phyloP scores from a whole-genome alignment of 2,888 invertebrate genomes.

The Latheticus oryzae region DNA sequence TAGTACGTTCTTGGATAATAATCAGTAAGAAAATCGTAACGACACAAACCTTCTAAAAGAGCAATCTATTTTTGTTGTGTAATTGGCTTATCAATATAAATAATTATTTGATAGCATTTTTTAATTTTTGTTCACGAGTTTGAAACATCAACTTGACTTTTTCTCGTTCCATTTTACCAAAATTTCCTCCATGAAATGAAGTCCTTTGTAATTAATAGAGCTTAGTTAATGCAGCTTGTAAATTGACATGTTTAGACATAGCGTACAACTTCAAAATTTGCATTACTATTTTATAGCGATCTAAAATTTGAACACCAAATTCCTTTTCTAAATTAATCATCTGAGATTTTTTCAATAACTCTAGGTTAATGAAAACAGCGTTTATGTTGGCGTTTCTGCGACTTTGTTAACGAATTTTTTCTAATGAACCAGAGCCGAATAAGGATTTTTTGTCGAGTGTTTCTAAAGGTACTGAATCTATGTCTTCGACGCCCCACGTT shows the following conservation, averaged over 20 bases:
- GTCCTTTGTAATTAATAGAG: conserved; percentile 79
- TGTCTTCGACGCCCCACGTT: conserved; percentile 75
- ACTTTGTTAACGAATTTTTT: conserved; percentile 68
- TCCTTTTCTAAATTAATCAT: conserved; percentile 70
- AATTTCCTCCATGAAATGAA: conserved; percentile 64
- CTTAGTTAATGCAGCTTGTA: conserved; percentile 84
- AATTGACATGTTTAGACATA: conserved; percentile 78
- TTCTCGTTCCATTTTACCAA: conserved; percentile 65
- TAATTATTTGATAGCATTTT: conserved; percentile 69
- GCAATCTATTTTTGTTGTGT: too few species aligned
- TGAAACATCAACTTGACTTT: conserved; percentile 70
- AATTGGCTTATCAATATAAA: too few species aligned
- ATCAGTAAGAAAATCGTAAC: too few species aligned
- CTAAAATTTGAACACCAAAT: conserved; percentile 78
- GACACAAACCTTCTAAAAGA: too few species aligned
- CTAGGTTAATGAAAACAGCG: conserved; percentile 79
- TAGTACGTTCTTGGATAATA: too few species aligned
- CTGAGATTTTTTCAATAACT: conserved; percentile 74
- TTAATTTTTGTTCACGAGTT: conserved; percentile 72
- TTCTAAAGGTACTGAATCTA: conserved; percentile 70
- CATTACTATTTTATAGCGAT: conserved; percentile 80
- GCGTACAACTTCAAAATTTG: conserved; percentile 85
- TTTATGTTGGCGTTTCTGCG: conserved; percentile 65
- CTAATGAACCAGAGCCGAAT: conserved; percentile 75
- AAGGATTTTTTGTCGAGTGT: conserved; percentile 69